Evolutionary conservation across 1,140 invertebrate species (phyloP), one percentile per base, ranked within the genome.

Genomic region (Meloidogyne exigua): DNA sequence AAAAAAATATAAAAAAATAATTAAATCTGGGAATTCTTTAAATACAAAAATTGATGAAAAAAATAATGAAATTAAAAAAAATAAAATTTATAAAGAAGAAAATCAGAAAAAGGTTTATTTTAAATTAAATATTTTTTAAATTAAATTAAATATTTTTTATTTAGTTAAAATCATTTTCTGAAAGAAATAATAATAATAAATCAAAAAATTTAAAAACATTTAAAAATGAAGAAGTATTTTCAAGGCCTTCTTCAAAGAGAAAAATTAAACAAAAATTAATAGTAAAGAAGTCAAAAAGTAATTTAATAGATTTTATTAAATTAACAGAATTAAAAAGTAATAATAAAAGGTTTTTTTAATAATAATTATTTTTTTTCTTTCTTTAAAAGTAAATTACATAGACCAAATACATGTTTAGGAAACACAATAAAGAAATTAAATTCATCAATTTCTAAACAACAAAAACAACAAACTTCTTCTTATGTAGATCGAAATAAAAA

Each of bases 1-100:
- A 62, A 28, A 62, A 67, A 67, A 32, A 72, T 21, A 4, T 25
- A 57, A 44, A 21, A 72, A 72, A 68, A 68, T 21, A 42, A 44
- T 39, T 39, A 39, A 39, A 39, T 7, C 11, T 44, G 68, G 44
- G 23, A 44, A 23, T 44, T 25, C 23, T 12, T 36, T 25, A 18
- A 67, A 67, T 11, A 10, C 10, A n/a, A 68, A 68, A 39, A 32
- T 42, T 18, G 36, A 39, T 39, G 36, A 39, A 39, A 39, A 39
- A 18, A 18, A 49, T 18, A 49, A 11, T 18, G 44, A 49, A 49
- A 18, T 49, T 39, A 39, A 10, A 9, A 39, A 39, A 49, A 49
- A 49, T 49, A 49, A 49, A 49, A 18, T 18, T 49, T 49, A 18
- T 49, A 49, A 49, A 49, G 44, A 49, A 49, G 44, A 49, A 49